A percentile compares a stretch with the other conserved stretches of the same genome.
These are phyloP conservation scores for Anabas testudineus DNA, from an alignment of 2,797 vertebrate genomes.

Conservation along the genomic window DNA sequence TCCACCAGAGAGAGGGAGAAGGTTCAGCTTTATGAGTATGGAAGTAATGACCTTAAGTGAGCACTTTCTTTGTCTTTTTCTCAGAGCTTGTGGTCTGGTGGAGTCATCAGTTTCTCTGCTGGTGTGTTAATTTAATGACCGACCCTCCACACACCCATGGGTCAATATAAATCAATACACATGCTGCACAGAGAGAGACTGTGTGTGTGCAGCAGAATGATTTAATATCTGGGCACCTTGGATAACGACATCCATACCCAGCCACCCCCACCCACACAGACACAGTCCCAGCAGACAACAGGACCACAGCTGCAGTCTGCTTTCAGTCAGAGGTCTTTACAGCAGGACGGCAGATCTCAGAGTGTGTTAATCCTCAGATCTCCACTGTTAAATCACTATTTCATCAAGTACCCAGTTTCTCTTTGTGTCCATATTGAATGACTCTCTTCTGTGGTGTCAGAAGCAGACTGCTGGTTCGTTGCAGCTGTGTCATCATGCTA, in stretches of 20 bases:
- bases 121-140: conserved; percentile 76
- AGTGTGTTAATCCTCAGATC: neutral
- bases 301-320: conserved; percentile 24
- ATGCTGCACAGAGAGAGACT: conserved; percentile 20
- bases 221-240: conserved; percentile 60
- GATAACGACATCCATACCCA: conserved; percentile 52
- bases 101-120: conserved; percentile 72
- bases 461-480: neutral
- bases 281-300: conserved; percentile 22
- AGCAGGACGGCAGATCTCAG: neutral
- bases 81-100: conserved; percentile 41
- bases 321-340: conserved; percentile 2
- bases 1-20: conserved; percentile 33
- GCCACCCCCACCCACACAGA: neutral
- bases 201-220: conserved; percentile 14
- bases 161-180: conserved; percentile 78
- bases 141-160: conserved; percentile 55
- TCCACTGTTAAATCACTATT: neutral
- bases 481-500: neutral
- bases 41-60: conserved; percentile 54
- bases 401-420: conserved; percentile 2
- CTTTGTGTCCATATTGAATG: neutral
- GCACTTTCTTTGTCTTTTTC: conserved; percentile 41
- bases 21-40: conserved; percentile 18
- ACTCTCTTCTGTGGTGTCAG: neutral